Evolutionary conservation across 2,113 vertebrate species (phyloP).

Genomic region (Raja brachyura): DNA sequence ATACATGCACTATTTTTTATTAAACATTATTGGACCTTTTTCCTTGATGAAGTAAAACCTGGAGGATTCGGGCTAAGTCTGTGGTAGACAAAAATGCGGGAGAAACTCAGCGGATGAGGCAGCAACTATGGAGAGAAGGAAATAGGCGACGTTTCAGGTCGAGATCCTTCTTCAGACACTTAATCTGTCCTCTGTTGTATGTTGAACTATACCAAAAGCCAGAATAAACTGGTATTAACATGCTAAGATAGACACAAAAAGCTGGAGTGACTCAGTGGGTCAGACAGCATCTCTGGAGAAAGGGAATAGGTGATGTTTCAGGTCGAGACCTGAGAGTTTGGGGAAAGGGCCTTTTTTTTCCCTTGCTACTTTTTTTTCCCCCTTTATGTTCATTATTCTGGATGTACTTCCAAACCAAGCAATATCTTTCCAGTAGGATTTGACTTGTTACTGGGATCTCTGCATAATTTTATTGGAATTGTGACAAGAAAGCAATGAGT

Average conservation of each 20-base stretch:
- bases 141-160: no score
- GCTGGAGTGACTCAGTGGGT: no score
- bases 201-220: background rate
- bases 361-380: background rate
- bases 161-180: no score
- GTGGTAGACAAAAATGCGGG: background rate
- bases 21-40: background rate
- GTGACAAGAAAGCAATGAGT: background rate
- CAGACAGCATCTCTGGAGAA: no score
- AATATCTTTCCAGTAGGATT: background rate
- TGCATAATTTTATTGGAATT: background rate
- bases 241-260: no score
- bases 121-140: no score
- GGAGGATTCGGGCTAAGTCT: background rate
- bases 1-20: background rate
- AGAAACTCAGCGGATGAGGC: no score
- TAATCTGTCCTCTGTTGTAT: background rate
- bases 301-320: no score
- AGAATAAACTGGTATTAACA: background rate
- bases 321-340: no score
- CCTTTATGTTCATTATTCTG: background rate
- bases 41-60: background rate
- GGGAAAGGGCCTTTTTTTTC: no score
- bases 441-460: background rate
- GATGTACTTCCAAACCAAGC: no score